Evolutionary conservation across 1,140 invertebrate genomes (phyloP), one percentile per base, ranked within the genome.

Genomic region (Centruroides sculpturatus): DNA sequence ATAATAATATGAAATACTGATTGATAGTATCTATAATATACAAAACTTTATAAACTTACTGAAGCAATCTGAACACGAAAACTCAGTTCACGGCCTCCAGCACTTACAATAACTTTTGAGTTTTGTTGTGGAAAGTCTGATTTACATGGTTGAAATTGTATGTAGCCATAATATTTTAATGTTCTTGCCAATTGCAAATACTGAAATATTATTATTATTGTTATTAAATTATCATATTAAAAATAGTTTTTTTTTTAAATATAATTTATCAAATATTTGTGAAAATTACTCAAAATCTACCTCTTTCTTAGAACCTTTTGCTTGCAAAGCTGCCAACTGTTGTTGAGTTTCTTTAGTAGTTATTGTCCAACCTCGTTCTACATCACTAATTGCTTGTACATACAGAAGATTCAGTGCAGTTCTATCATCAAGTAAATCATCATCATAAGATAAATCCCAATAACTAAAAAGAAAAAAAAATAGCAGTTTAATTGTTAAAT

Each of bases 381-480:
- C 77, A 75, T 96, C 93, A 61, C 83, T 82, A 35, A 86, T 81
- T 53, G 86, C 83, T 81, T 97, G 92, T 58, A 86, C 78, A 72
- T 92, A 95, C 0, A 98, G 74, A 50, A 97, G 76, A 74, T 93
- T 90, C 67, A 92, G 74, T 6, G 87, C 85, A 13, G 91, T 80
- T 62, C 82, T 79, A 75, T 95, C 84, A 57, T 80, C 79, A 71
- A 91, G 80, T 56, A 96, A 73, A 69, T 89, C 83, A 55, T 84
- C 74, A 76, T 97, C 92, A 77, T 85, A 87, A 49, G 75, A 79
- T 12, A 81, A 76, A 73, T 96, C 88, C 93, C 92, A 97, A 71
- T 88, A 94, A 76, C 89, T 89, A 72, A 55, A 61, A 55, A 35
- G 13, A 54, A 54, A 23, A 23, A 23, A 23, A 23, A 23, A 23